Base-by-base conservation (phyloP, 2,113 vertebrate species). In the Nothocercus nigrocapillus region DNA sequence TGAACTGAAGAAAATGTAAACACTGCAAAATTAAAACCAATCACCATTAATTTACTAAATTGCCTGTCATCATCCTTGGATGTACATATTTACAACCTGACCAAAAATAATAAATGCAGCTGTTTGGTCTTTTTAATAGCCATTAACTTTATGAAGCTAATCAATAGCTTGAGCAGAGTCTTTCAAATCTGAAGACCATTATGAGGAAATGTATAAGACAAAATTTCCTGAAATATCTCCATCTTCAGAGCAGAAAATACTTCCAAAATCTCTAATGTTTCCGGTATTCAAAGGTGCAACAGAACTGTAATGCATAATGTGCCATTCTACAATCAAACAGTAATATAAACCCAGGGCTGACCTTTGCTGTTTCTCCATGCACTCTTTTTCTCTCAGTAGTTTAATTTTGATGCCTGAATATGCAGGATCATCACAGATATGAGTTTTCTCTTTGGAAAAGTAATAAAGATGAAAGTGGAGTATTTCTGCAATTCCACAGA, bases 391-490 rank as follows among this genome's bases (percentile, higher is more conserved):
- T 72, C 20, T 82, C 27, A 79, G 1, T 88, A 67, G 47, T 32
- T 83, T 93, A 40, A 59, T 88, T 95, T 90, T 93, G 95, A 95
- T 96, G 68, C 59, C 56, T 11, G 64, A 91, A 94, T 80, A 54
- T 83, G 30, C 56, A 94, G 82, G 95, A 91, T 70, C 54, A 36
- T 93, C 68, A 42, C 28, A 94, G 59, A 82, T 73, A 88, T 6
- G 5, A 91, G 87, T 95, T 87, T 97, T 87, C 79, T 90, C 88
- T 69, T 84, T 84, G 70, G 68, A 96, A 97, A 89, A 95, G 47
- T 70, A 85, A 68, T 36, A 96, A 93, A 90, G 34, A 62, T 56
- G 34, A 95, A 91, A 83, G 85, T 58, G 18, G 13, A 9, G 9
- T 63, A 47, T 58, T 94, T 94, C 45, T 84, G 75, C 28, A 94